Percentiles rank a stretch among this genome's conserved stretches.
Evolutionary conservation across 2,888 invertebrate genomes (phyloP).

Genomic region (Plagodis pulveraria): DNA sequence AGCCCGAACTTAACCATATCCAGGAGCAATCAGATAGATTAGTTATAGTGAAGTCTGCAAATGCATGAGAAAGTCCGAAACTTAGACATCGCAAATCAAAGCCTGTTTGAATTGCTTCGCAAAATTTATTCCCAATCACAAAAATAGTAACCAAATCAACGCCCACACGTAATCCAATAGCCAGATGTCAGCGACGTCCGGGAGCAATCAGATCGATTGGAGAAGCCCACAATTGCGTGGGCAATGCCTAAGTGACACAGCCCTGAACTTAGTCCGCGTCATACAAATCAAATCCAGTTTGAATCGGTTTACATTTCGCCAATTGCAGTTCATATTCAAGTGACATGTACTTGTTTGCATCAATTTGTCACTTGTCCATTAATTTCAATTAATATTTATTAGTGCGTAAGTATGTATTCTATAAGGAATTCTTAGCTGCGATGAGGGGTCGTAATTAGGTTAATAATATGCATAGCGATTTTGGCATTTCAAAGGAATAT

Average conservation of each 20-base stretch:
- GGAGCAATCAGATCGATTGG: constrained; percentile 30
- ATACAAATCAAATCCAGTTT: constrained; percentile 32
- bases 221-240: constrained; percentile 21
- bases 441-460: too few relatives aligned
- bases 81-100: too few relatives aligned
- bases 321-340: not conserved
- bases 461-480: too few relatives aligned
- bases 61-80: too few relatives aligned
- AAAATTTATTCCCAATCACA: not conserved
- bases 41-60: too few relatives aligned
- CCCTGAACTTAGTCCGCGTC: constrained; percentile 31
- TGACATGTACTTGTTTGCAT: not conserved
- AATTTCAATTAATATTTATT: too few relatives aligned
- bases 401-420: too few relatives aligned
- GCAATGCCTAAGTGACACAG: constrained; percentile 23
- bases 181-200: constrained; percentile 14
- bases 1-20: too few relatives aligned
- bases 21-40: too few relatives aligned
- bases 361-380: not conserved
- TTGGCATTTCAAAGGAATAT: too few relatives aligned
- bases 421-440: too few relatives aligned
- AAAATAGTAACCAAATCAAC: constrained; percentile 13
- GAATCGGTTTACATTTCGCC: constrained; percentile 27
- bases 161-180: constrained; percentile 2
- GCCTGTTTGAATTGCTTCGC: not conserved